Conservation (phyloP, 1,140 invertebrate genomes). For the Acromyrmex charruanus region DNA sequence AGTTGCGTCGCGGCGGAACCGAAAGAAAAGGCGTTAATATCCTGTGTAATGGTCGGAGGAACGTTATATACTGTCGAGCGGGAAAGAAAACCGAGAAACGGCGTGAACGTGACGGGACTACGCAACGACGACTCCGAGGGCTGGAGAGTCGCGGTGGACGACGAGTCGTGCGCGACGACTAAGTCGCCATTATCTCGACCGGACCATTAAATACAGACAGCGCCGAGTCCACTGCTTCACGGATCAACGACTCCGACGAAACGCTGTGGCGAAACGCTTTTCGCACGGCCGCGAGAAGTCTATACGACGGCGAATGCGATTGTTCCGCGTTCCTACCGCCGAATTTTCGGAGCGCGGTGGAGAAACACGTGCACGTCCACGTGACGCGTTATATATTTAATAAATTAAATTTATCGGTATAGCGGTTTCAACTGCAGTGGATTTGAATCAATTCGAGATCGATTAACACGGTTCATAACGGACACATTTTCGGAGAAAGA, state of each 20-base stretch:
- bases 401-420: constrained; percentile 34
- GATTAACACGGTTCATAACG: too few species aligned
- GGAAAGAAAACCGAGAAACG: constrained; percentile 54
- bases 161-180: constrained; percentile 60
- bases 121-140: constrained; percentile 16
- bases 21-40: constrained; percentile 56
- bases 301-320: constrained; percentile 39
- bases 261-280: constrained; percentile 58
- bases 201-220: constrained; percentile 63
- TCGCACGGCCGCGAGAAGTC: constrained; percentile 57
- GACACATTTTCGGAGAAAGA: too few species aligned
- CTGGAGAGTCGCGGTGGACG: constrained; percentile 23
- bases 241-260: constrained; percentile 65
- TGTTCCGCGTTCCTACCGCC: constrained; percentile 41
- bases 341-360: constrained; percentile 47
- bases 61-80: constrained; percentile 24
- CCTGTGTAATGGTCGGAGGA: constrained; percentile 38
- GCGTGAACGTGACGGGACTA: constrained; percentile 52
- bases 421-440: too few species aligned
- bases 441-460: too few species aligned
- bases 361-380: neutral
- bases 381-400: neutral
- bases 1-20: neutral
- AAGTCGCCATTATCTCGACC: constrained; percentile 66
- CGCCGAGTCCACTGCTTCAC: constrained; percentile 51